Evolutionary conservation across 2,888 invertebrate genomes (phyloP).

Genomic region (Pterostichus madidus): DNA sequence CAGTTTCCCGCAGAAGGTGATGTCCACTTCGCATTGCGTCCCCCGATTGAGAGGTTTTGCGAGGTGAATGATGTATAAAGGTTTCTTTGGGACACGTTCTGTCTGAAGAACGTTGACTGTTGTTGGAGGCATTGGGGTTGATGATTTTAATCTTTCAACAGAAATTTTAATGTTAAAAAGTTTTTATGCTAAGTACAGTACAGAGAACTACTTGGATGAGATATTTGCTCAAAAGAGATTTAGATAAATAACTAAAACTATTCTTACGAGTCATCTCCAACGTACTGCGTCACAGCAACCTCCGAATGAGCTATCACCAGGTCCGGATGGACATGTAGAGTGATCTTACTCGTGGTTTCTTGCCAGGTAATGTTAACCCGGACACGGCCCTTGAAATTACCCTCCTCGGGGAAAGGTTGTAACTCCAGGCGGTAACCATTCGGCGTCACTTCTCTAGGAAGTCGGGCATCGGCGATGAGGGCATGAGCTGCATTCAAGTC

Average conservation of each 20-base stretch:
- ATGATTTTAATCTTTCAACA: constrained; percentile 66
- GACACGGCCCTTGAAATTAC: constrained; percentile 84
- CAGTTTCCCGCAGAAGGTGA: constrained; percentile 84
- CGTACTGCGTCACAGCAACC: constrained; percentile 76
- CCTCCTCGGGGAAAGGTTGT: constrained; percentile 83
- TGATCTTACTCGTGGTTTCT: constrained; percentile 81
- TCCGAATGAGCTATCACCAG: constrained; percentile 80
- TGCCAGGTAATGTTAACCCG: constrained; percentile 85
- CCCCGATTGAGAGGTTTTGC: constrained; percentile 80
- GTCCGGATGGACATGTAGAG: constrained; percentile 83
- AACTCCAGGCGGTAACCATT: constrained; percentile 84
- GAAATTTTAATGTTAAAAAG: background rate
- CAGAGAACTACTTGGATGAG: too few species aligned
- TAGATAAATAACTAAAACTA: background rate
- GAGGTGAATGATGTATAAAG: constrained; percentile 81
- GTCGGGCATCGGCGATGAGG: constrained; percentile 82
- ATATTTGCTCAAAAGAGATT: too few species aligned
- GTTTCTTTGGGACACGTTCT: constrained; percentile 81
- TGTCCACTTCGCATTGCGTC: constrained; percentile 81
- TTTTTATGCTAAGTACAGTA: too few species aligned
- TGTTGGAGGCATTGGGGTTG: constrained; percentile 71
- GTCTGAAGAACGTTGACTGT: constrained; percentile 76
- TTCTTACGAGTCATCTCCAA: constrained; percentile 73
- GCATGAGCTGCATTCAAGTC: constrained; percentile 86
- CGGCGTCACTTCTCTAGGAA: constrained; percentile 83